These are phyloP conservation scores for Halcyon smyrnensis DNA, from an alignment of 2,797 vertebrate species.

Conservation along the genomic window DNA sequence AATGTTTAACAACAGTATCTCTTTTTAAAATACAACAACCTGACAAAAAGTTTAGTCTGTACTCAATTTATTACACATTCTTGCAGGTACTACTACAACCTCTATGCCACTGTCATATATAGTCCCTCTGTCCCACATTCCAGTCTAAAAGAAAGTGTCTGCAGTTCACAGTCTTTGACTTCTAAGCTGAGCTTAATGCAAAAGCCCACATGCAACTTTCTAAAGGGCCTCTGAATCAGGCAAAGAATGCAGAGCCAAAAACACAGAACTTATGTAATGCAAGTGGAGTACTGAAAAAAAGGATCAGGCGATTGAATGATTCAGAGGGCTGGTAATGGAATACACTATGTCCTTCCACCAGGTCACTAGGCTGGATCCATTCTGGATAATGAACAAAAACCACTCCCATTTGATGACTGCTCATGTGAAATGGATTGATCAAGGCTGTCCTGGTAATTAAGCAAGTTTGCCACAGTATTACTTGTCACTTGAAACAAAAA, in stretches of 20 bases:
- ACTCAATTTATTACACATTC: not conserved
- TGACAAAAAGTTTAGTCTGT: not conserved
- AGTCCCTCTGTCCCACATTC: not conserved
- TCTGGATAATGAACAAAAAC: not conserved
- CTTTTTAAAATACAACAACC: not conserved
- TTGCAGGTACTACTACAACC: not conserved
- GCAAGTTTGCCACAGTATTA: not conserved
- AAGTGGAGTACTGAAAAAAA: not conserved
- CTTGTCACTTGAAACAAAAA: not conserved
- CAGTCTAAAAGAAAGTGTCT: not conserved
- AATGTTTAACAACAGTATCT: not conserved
- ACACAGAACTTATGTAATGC: not conserved
- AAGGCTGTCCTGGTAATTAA: not conserved
- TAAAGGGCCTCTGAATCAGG: not conserved
- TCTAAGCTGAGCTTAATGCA: not conserved
- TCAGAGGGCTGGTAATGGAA: not conserved
- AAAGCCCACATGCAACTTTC: not conserved
- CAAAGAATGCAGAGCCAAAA: not conserved
- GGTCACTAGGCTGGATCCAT: not conserved
- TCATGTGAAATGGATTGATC: not conserved
- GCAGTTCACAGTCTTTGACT: not conserved
- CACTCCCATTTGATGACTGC: not conserved
- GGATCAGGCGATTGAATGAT: accelerated
- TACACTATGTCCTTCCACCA: not conserved
- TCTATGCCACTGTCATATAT: not conserved